Conservation (phyloP, 2,888 invertebrate species). For the Lysandra coridon region DNA sequence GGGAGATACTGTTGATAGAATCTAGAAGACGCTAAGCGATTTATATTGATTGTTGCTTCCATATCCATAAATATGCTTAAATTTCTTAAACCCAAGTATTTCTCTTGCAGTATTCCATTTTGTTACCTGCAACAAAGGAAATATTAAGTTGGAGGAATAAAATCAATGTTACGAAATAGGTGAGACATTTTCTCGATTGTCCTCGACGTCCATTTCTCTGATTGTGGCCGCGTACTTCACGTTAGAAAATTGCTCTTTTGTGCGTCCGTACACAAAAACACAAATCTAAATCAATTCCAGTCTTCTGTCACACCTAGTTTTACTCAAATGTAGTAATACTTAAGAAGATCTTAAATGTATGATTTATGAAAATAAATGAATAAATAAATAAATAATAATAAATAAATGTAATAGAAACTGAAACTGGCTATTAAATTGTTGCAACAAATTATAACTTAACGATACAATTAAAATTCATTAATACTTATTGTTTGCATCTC, state of each 20-base stretch:
- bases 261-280: slow-evolving; percentile 2
- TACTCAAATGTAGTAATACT: not conserved
- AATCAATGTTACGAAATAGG: slow-evolving; percentile 36
- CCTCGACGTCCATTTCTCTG: slow-evolving; percentile 62
- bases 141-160: slow-evolving; percentile 29
- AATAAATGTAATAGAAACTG: not conserved
- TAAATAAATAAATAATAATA: not conserved
- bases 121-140: slow-evolving; percentile 51
- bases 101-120: slow-evolving; percentile 35
- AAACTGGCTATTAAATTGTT: not conserved
- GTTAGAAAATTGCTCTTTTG: slow-evolving; percentile 45
- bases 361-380: too few relatives aligned
- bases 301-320: too few relatives aligned
- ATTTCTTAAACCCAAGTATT: not conserved
- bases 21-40: slow-evolving; percentile 63
- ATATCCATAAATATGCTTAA: slow-evolving; percentile 48
- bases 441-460: not conserved
- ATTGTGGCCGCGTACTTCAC: slow-evolving; percentile 56
- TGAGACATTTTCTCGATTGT: slow-evolving; percentile 51
- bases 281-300: not conserved
- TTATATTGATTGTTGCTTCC: slow-evolving; percentile 72
- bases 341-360: not conserved
- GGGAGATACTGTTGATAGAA: slow-evolving; percentile 72
- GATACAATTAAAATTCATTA: not conserved
- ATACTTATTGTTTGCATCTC: slow-evolving; percentile 1